Conservation (phyloP, 2,797 vertebrate genomes). For the Octomys mimax region DNA sequence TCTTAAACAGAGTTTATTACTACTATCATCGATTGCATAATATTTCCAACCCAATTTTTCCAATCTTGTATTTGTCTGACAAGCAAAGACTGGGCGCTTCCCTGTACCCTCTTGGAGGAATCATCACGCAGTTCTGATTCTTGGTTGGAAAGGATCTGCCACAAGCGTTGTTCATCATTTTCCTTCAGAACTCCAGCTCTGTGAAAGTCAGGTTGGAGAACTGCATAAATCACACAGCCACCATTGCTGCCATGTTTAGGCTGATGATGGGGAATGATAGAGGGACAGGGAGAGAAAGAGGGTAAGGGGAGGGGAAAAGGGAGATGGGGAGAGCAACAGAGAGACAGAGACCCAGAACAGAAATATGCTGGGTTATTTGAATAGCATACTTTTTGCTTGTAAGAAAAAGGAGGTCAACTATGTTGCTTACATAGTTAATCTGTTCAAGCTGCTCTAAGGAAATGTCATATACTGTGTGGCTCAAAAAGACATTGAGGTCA, state of each 20-base stretch:
- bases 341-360: neutral
- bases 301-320: neutral
- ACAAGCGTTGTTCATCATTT: neutral
- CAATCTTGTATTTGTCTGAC: conserved; percentile 32
- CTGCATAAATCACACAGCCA: conserved; percentile 63
- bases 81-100: conserved; percentile 42
- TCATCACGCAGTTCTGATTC: neutral
- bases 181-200: conserved; percentile 23
- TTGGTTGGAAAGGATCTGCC: conserved; percentile 30
- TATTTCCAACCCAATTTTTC: neutral
- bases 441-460: neutral
- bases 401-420: neutral
- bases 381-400: neutral
- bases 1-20: conserved; percentile 28
- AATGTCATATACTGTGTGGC: neutral
- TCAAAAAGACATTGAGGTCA: neutral
- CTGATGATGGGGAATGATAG: conserved; percentile 59
- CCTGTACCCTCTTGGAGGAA: conserved; percentile 17
- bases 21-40: neutral
- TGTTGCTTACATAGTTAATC: neutral
- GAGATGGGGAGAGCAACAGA: neutral
- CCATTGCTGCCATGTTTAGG: conserved; percentile 34
- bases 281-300: neutral
- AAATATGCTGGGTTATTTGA: neutral
- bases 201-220: neutral